Percentiles rank a stretch among this genome's conserved stretches.
Conservation (phyloP, 2,888 invertebrate genomes). For the Chironomus riparius region DNA sequence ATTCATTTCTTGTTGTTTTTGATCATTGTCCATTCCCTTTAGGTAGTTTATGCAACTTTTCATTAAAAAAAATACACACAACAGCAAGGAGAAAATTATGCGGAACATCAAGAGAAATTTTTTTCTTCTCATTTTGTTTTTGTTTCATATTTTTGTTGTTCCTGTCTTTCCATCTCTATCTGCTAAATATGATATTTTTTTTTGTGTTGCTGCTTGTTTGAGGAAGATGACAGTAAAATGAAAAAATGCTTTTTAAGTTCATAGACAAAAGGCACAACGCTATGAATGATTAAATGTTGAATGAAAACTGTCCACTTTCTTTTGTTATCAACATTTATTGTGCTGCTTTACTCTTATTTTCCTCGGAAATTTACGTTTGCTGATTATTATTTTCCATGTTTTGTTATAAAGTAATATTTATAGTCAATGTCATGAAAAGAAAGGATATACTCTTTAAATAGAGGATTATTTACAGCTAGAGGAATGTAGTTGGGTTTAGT, state of each 20-base stretch:
- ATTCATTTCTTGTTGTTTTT: not conserved
- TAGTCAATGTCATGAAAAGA: too few species aligned
- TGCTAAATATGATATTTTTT: not conserved
- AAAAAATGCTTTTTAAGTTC: not conserved
- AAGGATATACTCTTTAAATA: too few species aligned
- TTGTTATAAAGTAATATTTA: too few species aligned
- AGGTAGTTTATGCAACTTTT: not conserved
- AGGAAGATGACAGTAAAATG: not conserved
- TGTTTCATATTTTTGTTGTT: not conserved
- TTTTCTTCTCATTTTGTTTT: not conserved
- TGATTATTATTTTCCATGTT: too few species aligned
- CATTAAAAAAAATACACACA: not conserved
- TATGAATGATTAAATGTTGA: conserved; percentile 26
- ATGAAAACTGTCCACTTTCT: conserved; percentile 20
- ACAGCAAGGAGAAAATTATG: not conserved
- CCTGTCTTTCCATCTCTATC: too few species aligned
- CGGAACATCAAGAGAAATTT: not conserved
- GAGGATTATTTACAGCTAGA: too few species aligned
- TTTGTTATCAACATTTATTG: not conserved
- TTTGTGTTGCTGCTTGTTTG: not conserved
- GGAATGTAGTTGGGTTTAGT: too few species aligned
- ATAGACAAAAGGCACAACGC: conserved; percentile 3
- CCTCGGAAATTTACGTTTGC: not conserved
- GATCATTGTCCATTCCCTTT: not conserved
- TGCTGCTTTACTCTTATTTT: not conserved